Conservation (phyloP, 2,113 vertebrate genomes). For the Apus apus region DNA sequence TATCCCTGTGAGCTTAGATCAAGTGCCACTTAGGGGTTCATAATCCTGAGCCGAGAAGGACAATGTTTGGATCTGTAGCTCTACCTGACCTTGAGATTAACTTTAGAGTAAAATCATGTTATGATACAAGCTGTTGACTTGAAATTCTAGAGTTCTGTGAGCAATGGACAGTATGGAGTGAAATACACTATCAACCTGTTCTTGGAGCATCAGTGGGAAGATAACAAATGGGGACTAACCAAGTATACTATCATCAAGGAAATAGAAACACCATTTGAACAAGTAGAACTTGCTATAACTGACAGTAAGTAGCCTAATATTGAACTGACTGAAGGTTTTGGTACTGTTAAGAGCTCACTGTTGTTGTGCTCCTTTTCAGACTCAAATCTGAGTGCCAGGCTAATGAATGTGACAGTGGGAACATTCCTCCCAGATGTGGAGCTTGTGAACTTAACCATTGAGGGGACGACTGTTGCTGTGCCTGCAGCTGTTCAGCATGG, state of each 20-base stretch:
- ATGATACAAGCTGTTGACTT: not conserved
- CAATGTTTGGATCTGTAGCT: not conserved
- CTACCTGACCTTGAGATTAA: not conserved
- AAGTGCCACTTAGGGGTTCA: not conserved
- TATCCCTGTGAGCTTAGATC: too few relatives aligned
- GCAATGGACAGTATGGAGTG: not conserved
- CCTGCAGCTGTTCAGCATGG: constrained; percentile 55
- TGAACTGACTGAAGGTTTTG: not conserved
- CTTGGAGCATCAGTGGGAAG: constrained; percentile 68
- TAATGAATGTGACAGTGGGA: constrained; percentile 77
- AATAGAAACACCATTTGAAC: constrained; percentile 57
- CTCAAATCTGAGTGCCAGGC: constrained; percentile 27
- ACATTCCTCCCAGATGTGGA: constrained; percentile 75
- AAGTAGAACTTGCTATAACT: not conserved
- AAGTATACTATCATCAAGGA: constrained; percentile 61
- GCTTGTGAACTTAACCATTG: constrained; percentile 75
- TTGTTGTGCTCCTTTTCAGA: not conserved
- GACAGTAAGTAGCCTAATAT: constrained; percentile 27
- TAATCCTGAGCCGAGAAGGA: not conserved
- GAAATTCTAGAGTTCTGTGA: constrained; percentile 63
- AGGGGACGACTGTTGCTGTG: constrained; percentile 37
- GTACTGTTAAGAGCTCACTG: not conserved
- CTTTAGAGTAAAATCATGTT: not conserved
- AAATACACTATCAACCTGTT: constrained; percentile 59
- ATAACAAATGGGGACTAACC: constrained; percentile 51